Percentiles rank a stretch among this genome's conserved stretches.
These are phyloP conservation scores for Mesaphorura yosii DNA, from an alignment of 1,140 invertebrate genomes.

Conservation along the genomic window DNA sequence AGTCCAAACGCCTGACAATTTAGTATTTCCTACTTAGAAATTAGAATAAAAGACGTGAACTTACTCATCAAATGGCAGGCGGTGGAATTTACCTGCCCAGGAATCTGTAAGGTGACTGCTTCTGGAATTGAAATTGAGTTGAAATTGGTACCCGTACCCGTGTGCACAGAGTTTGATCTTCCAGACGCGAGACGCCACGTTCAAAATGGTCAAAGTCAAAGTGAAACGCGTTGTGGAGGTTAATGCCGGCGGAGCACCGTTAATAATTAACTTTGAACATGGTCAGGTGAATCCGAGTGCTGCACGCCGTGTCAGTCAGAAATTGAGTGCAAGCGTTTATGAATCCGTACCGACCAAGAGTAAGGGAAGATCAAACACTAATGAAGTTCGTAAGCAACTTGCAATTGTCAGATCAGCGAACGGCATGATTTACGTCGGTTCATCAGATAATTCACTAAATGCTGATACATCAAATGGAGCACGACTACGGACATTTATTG, in stretches of 20 bases:
- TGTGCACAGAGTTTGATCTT: too few relatives aligned
- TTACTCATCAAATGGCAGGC: too few relatives aligned
- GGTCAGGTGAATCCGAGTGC: slow-evolving; percentile 4
- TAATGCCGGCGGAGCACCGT: not conserved
- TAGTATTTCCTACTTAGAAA: too few relatives aligned
- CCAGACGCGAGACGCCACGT: too few relatives aligned
- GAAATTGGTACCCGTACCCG: too few relatives aligned
- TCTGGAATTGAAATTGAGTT: too few relatives aligned
- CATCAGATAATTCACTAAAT: not conserved
- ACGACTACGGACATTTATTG: slow-evolving; percentile 18
- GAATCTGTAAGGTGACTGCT: too few relatives aligned
- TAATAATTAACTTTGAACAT: slow-evolving; percentile 22
- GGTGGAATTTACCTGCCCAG: too few relatives aligned
- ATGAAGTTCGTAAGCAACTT: not conserved
- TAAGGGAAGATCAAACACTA: not conserved
- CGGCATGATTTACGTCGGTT: slow-evolving; percentile 15
- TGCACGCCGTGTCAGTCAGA: slow-evolving; percentile 7
- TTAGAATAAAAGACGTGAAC: too few relatives aligned
- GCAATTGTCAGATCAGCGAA: slow-evolving; percentile 5
- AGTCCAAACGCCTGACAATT: too few relatives aligned
- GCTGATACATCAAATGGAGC: not conserved
- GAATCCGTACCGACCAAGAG: not conserved
- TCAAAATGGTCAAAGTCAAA: slow-evolving; percentile 20
- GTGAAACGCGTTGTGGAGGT: slow-evolving; percentile 8
- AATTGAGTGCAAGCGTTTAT: slow-evolving; percentile 1